Base-by-base conservation (phyloP, 2,888 invertebrate species). In the Adela reaumurella region DNA sequence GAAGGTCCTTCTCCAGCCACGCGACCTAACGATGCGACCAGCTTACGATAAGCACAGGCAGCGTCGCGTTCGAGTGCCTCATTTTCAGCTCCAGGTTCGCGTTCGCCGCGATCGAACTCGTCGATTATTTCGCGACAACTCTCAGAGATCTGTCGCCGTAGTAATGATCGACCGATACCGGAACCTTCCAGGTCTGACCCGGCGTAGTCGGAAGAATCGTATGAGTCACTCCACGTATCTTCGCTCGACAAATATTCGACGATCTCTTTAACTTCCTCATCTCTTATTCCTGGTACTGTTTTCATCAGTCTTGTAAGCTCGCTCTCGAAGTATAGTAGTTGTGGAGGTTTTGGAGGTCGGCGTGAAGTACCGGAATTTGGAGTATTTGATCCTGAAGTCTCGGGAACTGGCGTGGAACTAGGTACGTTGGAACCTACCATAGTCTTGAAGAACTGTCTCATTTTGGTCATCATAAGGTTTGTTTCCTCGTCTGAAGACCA, bases 401-500 rank as follows among this genome's bases (percentile, higher is more conserved):
- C 35, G 3, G 74, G 77, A 2, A 79, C 74, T 1, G 83, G 82
- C 55, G 83, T 83, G 1, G 82, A 81, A 19, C 77, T 72, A 46
- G 76, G 63, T 1, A 79, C 81, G 1, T 80, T 72, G 17, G 84
- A 81, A 29, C 89, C 90, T n/a, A 94, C 87, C 83, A 94, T 89
- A 47, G 92, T 92, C 70, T 93, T 94, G 68, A 94, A 93, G 68
- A 94, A 93, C 59, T 92, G 92, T 2, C 93, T 81, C 92, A 94
- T 92, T 76, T 93, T 94, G 35, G 90, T 91, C 94, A 94, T 94
- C 94, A 94, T 94, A 44, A 94, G 73, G 67, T 94, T 94, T 2
- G 94, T 94, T 73, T 94, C 94, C 64, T 94, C 94, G 62, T 94
- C 94, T 2, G 93, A 93, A 54, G 92, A 93, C 93, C 94, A 94